phyloP scores from a whole-genome alignment of 2,888 invertebrate genomes.

The Schizotus pectinicornis region DNA sequence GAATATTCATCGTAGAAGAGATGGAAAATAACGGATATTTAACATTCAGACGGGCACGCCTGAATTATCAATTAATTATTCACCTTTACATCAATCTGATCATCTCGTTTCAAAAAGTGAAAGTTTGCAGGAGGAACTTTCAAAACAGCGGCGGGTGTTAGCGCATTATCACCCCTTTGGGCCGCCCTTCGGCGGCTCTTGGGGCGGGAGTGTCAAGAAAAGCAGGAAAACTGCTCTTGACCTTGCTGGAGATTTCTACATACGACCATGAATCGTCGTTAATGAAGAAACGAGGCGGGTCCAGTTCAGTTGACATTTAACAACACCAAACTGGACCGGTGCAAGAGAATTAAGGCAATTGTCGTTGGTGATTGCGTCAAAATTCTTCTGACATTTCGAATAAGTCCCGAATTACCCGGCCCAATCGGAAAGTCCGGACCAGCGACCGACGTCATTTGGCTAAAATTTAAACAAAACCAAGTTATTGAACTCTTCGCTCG shows the following conservation, averaged over 20 bases:
- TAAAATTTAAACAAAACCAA: neutral
- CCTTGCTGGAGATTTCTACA: conserved; percentile 21
- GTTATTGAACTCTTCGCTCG: conserved; percentile 2
- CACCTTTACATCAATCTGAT: neutral
- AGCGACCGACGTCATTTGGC: conserved; percentile 6
- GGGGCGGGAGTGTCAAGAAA: neutral
- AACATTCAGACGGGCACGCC: conserved; percentile 7
- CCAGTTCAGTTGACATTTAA: conserved; percentile 27
- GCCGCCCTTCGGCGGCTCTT: neutral
- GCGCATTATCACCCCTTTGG: neutral
- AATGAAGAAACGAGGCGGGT: conserved; percentile 26
- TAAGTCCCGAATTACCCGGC: too few species aligned
- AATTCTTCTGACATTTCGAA: too few species aligned
- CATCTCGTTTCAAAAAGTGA: too few species aligned
- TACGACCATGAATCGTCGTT: conserved; percentile 25
- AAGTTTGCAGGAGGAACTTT: too few species aligned
- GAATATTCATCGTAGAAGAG: conserved; percentile 12
- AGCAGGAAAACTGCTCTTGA: conserved; percentile 5
- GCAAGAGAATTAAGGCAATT: conserved; percentile 14
- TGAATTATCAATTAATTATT: neutral
- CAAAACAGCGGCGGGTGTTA: too few species aligned
- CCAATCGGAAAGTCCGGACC: too few species aligned
- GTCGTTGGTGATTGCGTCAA: conserved; percentile 3
- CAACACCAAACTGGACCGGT: conserved; percentile 20
- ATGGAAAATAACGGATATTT: conserved; percentile 12